A percentile compares a stretch with the other conserved stretches of the same genome.
Evolutionary conservation across 1,140 invertebrate genomes (phyloP).

Genomic region (Panulirus ornatus): DNA sequence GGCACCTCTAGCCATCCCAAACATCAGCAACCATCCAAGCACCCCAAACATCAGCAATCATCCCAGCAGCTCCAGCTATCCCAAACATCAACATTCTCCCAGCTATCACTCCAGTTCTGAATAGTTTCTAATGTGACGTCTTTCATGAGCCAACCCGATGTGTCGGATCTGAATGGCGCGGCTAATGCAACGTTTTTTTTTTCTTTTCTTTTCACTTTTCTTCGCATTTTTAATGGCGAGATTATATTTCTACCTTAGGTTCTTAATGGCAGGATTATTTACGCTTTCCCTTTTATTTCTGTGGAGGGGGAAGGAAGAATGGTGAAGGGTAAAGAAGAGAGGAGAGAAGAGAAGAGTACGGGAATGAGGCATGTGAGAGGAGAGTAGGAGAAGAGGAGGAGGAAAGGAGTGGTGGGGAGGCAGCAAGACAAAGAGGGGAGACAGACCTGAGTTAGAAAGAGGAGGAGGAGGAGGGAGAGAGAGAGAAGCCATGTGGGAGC

Average conservation of each 20-base stretch:
- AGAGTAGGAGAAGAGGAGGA: no score
- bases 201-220: not conserved
- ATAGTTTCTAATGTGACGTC: conserved; percentile 1
- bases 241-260: no score
- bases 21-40: no score
- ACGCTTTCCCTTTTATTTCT: not conserved
- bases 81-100: not conserved
- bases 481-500: not conserved
- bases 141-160: not conserved
- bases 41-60: no score
- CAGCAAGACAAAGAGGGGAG: not conserved
- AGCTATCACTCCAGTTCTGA: not conserved
- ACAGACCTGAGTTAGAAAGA: not conserved
- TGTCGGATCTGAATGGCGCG: not conserved
- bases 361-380: not conserved
- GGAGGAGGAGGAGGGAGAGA: not conserved
- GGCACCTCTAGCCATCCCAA: no score
- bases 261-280: no score
- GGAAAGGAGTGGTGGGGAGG: not conserved
- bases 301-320: not conserved
- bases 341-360: not conserved
- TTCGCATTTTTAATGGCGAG: not conserved
- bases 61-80: no score
- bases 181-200: conserved; percentile 5
- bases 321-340: not conserved